Base-by-base conservation (phyloP, 2,888 invertebrate genomes). In the Polydesmus complanatus region DNA sequence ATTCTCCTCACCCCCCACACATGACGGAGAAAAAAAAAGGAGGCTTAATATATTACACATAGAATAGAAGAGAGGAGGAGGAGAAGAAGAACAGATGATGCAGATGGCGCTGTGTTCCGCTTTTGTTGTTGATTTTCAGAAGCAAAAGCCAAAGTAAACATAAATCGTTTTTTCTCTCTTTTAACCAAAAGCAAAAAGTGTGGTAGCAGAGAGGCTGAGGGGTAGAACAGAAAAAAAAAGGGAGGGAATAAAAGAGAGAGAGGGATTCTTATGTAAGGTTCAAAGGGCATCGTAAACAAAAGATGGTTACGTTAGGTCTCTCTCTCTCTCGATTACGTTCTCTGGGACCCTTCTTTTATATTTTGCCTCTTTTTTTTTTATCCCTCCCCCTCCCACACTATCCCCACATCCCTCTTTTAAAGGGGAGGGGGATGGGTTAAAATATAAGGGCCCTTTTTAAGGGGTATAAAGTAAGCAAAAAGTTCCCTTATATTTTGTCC, bases 71-170 rank as follows among this genome's bases (percentile, higher is more conserved):
- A n/a, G 37, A 8, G 37, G 5, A 14, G 5, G 5, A 37, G 37
- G 37, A 14, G 37, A 8, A 14, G 14, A 14, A 14, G 37, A 37
- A 37, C 37, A 37, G 37, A 37, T 37, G 37, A 37, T 37, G 37
- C 37, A 37, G 37, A 37, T 37, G 37, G 37, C 14, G 53, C 53
- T 14, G n/a, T n/a, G n/a, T n/a, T n/a, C n/a, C 26, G 54, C 54
- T 23, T 25, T 53, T 53, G 53, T 53, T 54, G 54, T 54, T 19
- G 8, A 54, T 27, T 23, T 27, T 27, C 54, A 27, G 54, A 27
- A n/a, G 27, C 54, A 54, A 54, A 54, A 54, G 54, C 27, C 26
- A 54, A 27, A 54, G 26, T 54, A 27, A n/a, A 27, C n/a, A 19
- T 18, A 5, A 27, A 54, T 54, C 27, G 25, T 54, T 54, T 54